Conservation (phyloP, 2,888 invertebrate genomes). For the Cetonia aurata region DNA sequence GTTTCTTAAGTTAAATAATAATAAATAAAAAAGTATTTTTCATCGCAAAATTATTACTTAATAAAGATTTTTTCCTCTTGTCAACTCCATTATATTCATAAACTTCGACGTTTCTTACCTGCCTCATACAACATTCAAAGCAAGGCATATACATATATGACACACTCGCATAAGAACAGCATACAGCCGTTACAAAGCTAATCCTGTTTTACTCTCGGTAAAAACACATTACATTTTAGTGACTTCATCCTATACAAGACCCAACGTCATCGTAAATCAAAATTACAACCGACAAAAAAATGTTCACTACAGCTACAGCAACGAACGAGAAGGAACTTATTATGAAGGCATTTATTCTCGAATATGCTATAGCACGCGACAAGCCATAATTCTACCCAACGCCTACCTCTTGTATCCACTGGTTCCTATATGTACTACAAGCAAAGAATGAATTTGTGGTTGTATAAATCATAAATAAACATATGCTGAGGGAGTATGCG, state of each 20-base stretch:
- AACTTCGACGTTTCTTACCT: no score
- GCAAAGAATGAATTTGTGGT: constrained; percentile 15
- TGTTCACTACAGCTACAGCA: not conserved
- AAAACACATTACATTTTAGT: not conserved
- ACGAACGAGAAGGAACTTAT: not conserved
- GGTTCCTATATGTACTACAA: not conserved
- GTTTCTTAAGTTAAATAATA: no score
- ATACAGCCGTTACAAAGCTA: no score
- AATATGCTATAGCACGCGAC: not conserved
- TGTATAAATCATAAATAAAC: not conserved
- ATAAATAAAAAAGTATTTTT: no score
- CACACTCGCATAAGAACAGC: no score
- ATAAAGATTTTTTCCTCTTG: no score
- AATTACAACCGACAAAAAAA: not conserved
- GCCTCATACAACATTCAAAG: no score
- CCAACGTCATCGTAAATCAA: constrained; percentile 3
- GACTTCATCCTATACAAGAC: not conserved
- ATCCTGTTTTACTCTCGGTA: no score
- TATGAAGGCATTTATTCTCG: not conserved
- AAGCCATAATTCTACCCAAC: constrained; percentile 4
- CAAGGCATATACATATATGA: no score
- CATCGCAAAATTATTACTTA: no score
- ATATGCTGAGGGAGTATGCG: no score
- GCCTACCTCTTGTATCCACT: not conserved
- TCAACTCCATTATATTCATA: no score